A percentile compares a stretch with the other conserved stretches of the same genome.
These are phyloP conservation scores for Eupristina koningsbergeri DNA, from an alignment of 1,140 invertebrate genomes.

Conservation along the genomic window DNA sequence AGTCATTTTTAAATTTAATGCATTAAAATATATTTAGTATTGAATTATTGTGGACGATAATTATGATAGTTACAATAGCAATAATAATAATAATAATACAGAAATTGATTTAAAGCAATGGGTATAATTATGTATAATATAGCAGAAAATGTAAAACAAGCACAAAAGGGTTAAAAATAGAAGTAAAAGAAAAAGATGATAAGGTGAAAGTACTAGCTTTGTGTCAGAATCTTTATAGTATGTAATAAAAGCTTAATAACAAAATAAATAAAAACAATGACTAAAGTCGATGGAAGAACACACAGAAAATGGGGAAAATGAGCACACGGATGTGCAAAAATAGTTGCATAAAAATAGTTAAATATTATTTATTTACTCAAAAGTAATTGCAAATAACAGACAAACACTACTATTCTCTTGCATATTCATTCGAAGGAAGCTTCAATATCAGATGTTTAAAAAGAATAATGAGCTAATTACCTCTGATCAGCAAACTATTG, in stretches of 20 bases:
- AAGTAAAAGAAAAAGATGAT: not conserved
- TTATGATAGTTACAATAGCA: no score
- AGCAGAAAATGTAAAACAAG: not conserved
- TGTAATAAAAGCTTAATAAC: not conserved
- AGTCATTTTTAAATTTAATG: no score
- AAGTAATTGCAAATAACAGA: not conserved
- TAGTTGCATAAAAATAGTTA: not conserved
- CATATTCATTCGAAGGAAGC: no score
- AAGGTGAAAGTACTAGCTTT: slow-evolving; percentile 7
- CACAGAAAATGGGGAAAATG: not conserved
- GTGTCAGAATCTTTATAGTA: not conserved
- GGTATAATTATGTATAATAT: not conserved
- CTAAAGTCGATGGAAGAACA: not conserved
- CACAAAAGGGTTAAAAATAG: not conserved
- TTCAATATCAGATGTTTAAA: no score
- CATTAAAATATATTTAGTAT: no score
- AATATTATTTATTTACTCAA: not conserved
- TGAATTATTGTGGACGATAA: no score
- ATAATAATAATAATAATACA: no score
- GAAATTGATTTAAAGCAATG: not conserved
- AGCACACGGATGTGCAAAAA: not conserved
- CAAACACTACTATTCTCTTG: no score
- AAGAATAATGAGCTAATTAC: no score
- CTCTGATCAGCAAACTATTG: no score
- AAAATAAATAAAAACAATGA: not conserved